Conservation (phyloP, 2,113 vertebrate species). For the Hemiprocne comata region DNA sequence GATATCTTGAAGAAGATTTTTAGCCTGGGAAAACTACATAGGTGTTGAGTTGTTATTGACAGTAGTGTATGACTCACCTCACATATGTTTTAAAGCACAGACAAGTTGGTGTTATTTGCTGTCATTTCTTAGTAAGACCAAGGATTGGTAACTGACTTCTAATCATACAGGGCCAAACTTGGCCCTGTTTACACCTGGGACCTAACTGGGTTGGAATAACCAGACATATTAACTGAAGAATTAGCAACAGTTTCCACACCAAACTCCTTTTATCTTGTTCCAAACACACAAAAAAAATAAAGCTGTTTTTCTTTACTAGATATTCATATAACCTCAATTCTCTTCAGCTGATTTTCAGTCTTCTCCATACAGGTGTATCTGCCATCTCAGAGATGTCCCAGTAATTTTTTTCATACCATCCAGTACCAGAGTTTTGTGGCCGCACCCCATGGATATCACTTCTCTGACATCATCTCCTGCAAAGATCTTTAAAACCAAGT, state of each 20-base stretch:
- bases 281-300: neutral
- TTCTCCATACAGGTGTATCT: neutral
- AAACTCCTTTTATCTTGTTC: neutral
- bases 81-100: neutral
- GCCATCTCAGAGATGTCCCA: neutral
- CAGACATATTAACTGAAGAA: neutral
- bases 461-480: neutral
- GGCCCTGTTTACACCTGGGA: neutral
- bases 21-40: neutral
- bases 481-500: neutral
- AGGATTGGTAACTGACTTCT: neutral
- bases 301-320: neutral
- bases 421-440: neutral
- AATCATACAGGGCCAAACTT: neutral
- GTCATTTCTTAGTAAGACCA: neutral
- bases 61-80: neutral
- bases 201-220: neutral
- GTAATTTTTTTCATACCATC: neutral
- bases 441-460: accelerated
- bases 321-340: neutral
- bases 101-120: neutral
- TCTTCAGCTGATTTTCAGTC: neutral
- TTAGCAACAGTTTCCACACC: neutral
- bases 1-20: neutral
- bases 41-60: neutral